phyloP scores from a whole-genome alignment of 2,888 invertebrate genomes.

The Halictus quadricinctus region DNA sequence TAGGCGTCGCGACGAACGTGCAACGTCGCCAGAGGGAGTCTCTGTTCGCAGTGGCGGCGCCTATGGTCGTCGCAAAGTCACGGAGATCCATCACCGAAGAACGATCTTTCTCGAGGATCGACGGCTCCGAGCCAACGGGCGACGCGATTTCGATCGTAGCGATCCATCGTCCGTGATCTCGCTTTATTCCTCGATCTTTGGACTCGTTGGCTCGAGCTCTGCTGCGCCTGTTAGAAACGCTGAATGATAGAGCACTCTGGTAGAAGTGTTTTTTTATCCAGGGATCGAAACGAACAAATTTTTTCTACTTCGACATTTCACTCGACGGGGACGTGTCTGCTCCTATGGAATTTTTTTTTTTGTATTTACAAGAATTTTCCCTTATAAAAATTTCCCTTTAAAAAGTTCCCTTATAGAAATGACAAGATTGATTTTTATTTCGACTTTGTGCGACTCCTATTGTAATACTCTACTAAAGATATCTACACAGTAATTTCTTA shows the following conservation, averaged over 20 bases:
- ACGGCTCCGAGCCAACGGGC: slow-evolving; percentile 45
- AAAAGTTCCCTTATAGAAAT: too few species aligned
- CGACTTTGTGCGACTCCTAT: too few species aligned
- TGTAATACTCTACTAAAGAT: too few species aligned
- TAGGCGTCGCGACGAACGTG: slow-evolving; percentile 60
- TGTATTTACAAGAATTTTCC: too few species aligned
- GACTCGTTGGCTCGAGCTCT: slow-evolving; percentile 15
- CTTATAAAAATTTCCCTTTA: too few species aligned
- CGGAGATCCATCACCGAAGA: slow-evolving; percentile 59
- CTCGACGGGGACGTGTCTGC: too few species aligned
- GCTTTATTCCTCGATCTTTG: not conserved
- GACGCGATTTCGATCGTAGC: not conserved
- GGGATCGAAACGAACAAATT: not conserved
- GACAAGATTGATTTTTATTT: too few species aligned
- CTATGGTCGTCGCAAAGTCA: slow-evolving; percentile 50
- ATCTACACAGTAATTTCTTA: too few species aligned
- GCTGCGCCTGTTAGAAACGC: slow-evolving; percentile 56
- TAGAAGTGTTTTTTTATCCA: not conserved
- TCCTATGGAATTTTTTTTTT: too few species aligned
- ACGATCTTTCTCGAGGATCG: slow-evolving; percentile 32
- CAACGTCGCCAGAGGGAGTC: not conserved
- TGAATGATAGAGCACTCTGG: slow-evolving; percentile 18
- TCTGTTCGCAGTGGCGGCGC: slow-evolving; percentile 41
- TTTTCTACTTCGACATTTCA: not conserved
- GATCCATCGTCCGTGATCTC: not conserved